Evolutionary conservation across 2,888 invertebrate genomes (phyloP).

Genomic region (Eugnorisma glareosa): DNA sequence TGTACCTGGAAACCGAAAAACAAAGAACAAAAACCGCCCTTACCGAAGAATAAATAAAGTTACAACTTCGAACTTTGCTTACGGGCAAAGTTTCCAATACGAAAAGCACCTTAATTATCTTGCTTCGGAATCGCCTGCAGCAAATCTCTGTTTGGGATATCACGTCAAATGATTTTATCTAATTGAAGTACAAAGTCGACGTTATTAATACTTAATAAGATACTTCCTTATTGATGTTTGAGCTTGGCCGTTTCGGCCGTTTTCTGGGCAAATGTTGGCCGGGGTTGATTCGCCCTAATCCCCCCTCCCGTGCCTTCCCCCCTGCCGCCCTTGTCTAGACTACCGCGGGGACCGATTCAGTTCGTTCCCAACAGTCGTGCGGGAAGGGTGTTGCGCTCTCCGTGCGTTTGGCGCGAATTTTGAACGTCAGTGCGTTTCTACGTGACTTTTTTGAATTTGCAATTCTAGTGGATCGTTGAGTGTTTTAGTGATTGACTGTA

Average conservation of each 20-base stretch:
- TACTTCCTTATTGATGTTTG: slow-evolving; percentile 82
- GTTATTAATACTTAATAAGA: slow-evolving; percentile 79
- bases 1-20: slow-evolving; percentile 66
- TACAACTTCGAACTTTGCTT: slow-evolving; percentile 70
- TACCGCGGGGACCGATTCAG: slow-evolving; percentile 78
- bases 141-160: slow-evolving; percentile 74
- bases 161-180: slow-evolving; percentile 75
- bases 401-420: slow-evolving; percentile 81
- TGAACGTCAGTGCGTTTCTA: slow-evolving; percentile 72
- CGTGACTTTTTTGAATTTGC: slow-evolving; percentile 69
- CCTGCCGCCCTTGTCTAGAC: slow-evolving; percentile 84
- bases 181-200: slow-evolving; percentile 76
- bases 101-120: slow-evolving; percentile 73
- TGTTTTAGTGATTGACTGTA: slow-evolving; percentile 55
- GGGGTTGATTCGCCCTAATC: slow-evolving; percentile 80
- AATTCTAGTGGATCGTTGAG: slow-evolving; percentile 66
- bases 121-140: slow-evolving; percentile 67
- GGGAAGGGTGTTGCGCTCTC: slow-evolving; percentile 74
- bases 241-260: slow-evolving; percentile 79
- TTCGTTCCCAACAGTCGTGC: slow-evolving; percentile 75
- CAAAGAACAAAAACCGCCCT: slow-evolving; percentile 71
- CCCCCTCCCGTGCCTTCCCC: slow-evolving; percentile 66
- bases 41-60: slow-evolving; percentile 76
- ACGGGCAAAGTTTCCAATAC: slow-evolving; percentile 56
- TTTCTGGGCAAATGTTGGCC: slow-evolving; percentile 81